These are phyloP conservation scores for Epinephelus cyanopodus DNA, from an alignment of 2,113 vertebrate species.

Conservation along the genomic window DNA sequence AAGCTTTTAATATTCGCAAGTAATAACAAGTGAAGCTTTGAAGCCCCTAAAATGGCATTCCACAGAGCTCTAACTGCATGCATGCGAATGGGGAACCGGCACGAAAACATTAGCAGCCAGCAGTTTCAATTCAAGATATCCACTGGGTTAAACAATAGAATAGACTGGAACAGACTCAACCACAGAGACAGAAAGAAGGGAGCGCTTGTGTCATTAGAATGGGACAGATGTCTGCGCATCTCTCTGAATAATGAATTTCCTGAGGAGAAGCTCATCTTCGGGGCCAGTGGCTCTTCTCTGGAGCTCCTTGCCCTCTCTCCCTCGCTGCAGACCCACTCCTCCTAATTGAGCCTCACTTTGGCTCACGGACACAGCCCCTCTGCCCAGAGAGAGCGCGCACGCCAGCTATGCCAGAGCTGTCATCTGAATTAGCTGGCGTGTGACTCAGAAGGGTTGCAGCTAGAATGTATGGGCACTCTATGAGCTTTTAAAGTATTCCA, in stretches of 20 bases:
- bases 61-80: background rate
- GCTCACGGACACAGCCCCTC: constrained; percentile 42
- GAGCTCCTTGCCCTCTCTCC: constrained; percentile 1
- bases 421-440: constrained; percentile 46
- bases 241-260: constrained; percentile 65
- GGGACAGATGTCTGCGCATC: constrained; percentile 45
- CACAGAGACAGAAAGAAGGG: constrained; percentile 7
- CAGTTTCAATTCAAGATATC: constrained; percentile 31
- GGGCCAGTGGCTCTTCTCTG: constrained; percentile 20
- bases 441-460: background rate
- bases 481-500: constrained; percentile 8
- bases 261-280: constrained; percentile 26
- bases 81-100: background rate
- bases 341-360: constrained; percentile 61
- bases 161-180: background rate
- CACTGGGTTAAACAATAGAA: background rate
- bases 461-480: constrained; percentile 32
- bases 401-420: constrained; percentile 49
- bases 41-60: no score
- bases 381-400: constrained; percentile 26
- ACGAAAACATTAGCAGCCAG: constrained; percentile 15
- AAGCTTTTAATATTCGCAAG: no score
- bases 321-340: constrained; percentile 35
- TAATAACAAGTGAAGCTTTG: no score
- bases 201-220: constrained; percentile 7